Percentiles rank a stretch among this genome's conserved stretches.
Conservation (phyloP, 2,888 invertebrate genomes). For the Lydus trimaculatus region DNA sequence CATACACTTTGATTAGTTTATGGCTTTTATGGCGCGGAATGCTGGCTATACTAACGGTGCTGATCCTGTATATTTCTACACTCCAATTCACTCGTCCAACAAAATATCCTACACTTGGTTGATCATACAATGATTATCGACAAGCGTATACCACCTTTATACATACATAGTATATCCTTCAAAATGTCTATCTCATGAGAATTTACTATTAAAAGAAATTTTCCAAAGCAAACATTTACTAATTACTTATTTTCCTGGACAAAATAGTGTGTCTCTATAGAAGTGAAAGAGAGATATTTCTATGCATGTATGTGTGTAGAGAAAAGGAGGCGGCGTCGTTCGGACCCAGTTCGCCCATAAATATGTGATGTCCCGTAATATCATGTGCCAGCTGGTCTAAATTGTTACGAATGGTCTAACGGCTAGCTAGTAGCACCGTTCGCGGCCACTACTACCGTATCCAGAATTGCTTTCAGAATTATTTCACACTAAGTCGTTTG, state of each 20-base stretch:
- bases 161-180: neutral
- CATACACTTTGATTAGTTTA: slow-evolving; percentile 64
- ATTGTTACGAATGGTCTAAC: slow-evolving; percentile 61
- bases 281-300: neutral
- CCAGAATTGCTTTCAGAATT: slow-evolving; percentile 55
- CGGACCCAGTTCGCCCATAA: slow-evolving; percentile 57
- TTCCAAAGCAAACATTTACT: too few species aligned
- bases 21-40: slow-evolving; percentile 62
- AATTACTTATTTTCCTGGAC: too few species aligned
- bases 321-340: slow-evolving; percentile 34
- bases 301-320: neutral
- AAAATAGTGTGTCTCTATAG: neutral
- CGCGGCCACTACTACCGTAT: slow-evolving; percentile 50
- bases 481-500: slow-evolving; percentile 51
- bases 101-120: slow-evolving; percentile 16
- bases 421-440: slow-evolving; percentile 47
- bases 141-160: neutral
- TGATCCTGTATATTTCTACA: slow-evolving; percentile 56
- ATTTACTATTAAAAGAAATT: neutral
- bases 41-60: slow-evolving; percentile 50
- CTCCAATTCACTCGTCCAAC: slow-evolving; percentile 47
- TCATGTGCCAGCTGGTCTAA: slow-evolving; percentile 62
- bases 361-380: slow-evolving; percentile 62
- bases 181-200: neutral
- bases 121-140: slow-evolving; percentile 10